A percentile compares a stretch with the other conserved stretches of the same genome.
These are phyloP conservation scores for Anoura caudifer DNA, from an alignment of 2,113 vertebrate genomes.

Conservation along the genomic window DNA sequence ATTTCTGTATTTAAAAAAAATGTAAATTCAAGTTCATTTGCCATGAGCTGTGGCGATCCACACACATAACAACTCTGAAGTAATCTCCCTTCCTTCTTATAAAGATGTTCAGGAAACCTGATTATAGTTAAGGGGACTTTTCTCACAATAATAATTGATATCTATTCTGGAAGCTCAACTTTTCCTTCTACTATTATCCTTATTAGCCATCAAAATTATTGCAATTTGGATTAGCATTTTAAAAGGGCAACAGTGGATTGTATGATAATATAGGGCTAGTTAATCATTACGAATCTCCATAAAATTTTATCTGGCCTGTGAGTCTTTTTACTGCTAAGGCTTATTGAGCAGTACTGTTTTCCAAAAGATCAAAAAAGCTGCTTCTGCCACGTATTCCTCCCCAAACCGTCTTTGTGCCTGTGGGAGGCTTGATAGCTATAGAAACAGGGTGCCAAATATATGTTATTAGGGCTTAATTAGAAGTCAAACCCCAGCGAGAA, in stretches of 20 bases:
- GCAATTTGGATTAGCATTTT: constrained; percentile 6
- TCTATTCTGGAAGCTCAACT: constrained; percentile 7
- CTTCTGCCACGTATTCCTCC: not conserved
- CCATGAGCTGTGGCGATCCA: not conserved
- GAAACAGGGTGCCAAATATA: not conserved
- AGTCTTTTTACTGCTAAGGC: not conserved
- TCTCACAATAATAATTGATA: not conserved
- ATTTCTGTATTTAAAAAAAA: not conserved
- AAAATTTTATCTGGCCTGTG: constrained; percentile 16
- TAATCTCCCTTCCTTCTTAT: not conserved
- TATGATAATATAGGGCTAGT: not conserved
- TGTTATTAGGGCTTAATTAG: not conserved
- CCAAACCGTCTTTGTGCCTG: not conserved
- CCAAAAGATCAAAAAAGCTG: not conserved
- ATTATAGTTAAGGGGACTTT: not conserved
- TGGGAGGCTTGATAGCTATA: not conserved
- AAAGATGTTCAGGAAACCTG: not conserved
- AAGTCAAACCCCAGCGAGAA: not conserved
- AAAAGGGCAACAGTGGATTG: not conserved
- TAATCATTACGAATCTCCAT: not conserved
- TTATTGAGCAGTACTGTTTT: not conserved
- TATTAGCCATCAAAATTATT: not conserved
- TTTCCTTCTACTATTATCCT: constrained; percentile 15
- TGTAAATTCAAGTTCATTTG: not conserved
- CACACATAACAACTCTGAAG: not conserved